Evolutionary conservation across 2,113 vertebrate species (phyloP), one percentile per base, ranked within the genome.

Genomic region (Phyllostomus hastatus): DNA sequence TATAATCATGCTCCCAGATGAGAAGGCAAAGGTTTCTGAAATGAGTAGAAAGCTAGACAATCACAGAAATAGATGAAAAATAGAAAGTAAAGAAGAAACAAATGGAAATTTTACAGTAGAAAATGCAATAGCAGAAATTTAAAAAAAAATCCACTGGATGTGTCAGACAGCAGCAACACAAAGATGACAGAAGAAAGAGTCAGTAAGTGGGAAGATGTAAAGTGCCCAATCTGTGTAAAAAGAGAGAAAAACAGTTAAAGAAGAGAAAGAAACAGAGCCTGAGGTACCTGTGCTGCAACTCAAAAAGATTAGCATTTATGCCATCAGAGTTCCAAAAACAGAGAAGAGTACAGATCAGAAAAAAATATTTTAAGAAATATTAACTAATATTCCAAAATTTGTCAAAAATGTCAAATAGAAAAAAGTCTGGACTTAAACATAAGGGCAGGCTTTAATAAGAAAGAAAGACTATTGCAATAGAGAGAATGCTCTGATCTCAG

Each of bases 301-400:
- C 4, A 5, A 26, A 72, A 54, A 1, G 1, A 5, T 28, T 31
- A 7, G 24, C 7, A 1, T 46, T 38, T 15, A 4, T 24, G 14
- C 12, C 19, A 10, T 2, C 7, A 4, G 38, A 46, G 38, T 26
- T 14, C 41, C 38, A 66, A 48, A 54, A 17, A 14, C 10, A 8
- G 50, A 80, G 19, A 61, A 46, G 12, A 35, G 11, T 26, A 1
- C 38, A 24, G 19, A 2, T 1, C n/a, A 52, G 24, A 41, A 67
- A 33, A 59, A 38, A 16, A 9, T 4, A 20, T 7, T 38, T 52
- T 24, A 76, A 28, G 5, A 80, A 69, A 70, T 22, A 59, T 11
- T 80, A 61, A 46, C 41, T 1, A 85, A 87, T 64, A 78, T n/a
- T 52, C 17, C 35, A 33, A 66, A 24, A 64, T 28, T 79, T 88